Evolutionary conservation across 2,797 vertebrate species (phyloP).

Genomic region (Acanthis flammea): DNA sequence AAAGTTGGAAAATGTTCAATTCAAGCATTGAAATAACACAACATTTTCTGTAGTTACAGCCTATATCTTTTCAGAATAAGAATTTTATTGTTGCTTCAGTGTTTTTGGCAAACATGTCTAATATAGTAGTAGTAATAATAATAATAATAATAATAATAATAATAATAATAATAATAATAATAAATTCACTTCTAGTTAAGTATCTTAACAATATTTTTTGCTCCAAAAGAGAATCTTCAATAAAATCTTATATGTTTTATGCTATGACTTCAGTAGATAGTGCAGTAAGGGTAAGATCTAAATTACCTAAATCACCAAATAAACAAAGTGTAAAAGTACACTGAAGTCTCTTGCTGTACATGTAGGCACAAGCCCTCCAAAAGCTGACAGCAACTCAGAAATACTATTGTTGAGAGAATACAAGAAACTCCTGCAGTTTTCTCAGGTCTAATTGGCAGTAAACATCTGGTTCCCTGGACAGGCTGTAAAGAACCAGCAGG

Average conservation of each 20-base stretch:
- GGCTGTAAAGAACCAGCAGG: neutral
- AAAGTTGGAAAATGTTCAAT: neutral
- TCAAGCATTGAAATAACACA: neutral
- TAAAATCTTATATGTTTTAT: neutral
- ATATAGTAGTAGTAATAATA: neutral
- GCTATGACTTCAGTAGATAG: neutral
- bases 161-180: neutral
- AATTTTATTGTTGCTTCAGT: neutral
- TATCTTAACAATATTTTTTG: neutral
- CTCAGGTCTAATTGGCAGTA: slow-evolving; percentile 27
- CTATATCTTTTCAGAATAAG: neutral
- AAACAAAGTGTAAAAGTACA: neutral
- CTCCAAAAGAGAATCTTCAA: neutral
- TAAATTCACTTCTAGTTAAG: neutral
- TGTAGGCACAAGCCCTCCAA: neutral
- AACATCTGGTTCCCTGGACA: neutral
- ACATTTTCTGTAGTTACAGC: neutral
- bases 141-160: neutral
- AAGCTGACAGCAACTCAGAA: slow-evolving; percentile 2
- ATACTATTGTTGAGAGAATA: neutral
- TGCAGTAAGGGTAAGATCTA: neutral
- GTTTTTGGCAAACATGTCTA: neutral
- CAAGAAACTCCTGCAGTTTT: slow-evolving; percentile 26
- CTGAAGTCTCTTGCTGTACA: neutral
- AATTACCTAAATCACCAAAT: neutral